These are phyloP conservation scores for Polylopha cassiicola DNA, from an alignment of 2,888 invertebrate genomes.

Conservation along the genomic window DNA sequence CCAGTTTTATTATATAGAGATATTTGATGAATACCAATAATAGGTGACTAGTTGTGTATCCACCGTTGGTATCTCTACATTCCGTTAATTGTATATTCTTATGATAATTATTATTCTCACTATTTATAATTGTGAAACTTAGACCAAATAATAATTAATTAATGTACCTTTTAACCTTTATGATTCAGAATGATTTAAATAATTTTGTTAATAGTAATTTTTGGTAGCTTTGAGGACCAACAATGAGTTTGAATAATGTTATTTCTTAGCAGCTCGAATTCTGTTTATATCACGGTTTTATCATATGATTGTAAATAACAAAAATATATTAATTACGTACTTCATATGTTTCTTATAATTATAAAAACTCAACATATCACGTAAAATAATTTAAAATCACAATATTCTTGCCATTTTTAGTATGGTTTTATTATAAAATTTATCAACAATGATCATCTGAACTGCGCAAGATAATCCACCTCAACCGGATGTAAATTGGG, in stretches of 20 bases:
- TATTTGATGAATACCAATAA: constrained; percentile 66
- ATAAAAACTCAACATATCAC: constrained; percentile 26
- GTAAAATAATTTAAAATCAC: constrained; percentile 26
- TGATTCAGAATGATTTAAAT: constrained; percentile 61
- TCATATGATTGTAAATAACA: constrained; percentile 73
- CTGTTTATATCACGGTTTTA: constrained; percentile 66
- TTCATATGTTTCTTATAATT: constrained; percentile 46
- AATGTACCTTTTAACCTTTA: constrained; percentile 75
- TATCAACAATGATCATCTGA: constrained; percentile 48
- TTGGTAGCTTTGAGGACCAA: constrained; percentile 76
- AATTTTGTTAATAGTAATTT: constrained; percentile 60
- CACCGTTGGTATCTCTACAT: constrained; percentile 72
- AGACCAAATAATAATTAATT: constrained; percentile 78
- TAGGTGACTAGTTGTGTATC: constrained; percentile 55
- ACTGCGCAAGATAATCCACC: constrained; percentile 88
- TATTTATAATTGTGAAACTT: constrained; percentile 74
- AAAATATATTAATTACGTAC: constrained; percentile 65
- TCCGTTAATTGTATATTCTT: constrained; percentile 74
- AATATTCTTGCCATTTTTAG: constrained; percentile 16
- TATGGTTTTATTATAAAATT: constrained; percentile 13
- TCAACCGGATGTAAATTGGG: constrained; percentile 93
- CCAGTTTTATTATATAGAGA: constrained; percentile 69
- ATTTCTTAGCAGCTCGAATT: constrained; percentile 66
- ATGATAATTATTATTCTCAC: constrained; percentile 58
- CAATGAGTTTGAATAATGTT: constrained; percentile 62